A percentile compares a stretch with the other conserved stretches of the same genome.
These are phyloP conservation scores for Drosophila ficusphila DNA, from an alignment of 1,140 invertebrate genomes.

Conservation along the genomic window DNA sequence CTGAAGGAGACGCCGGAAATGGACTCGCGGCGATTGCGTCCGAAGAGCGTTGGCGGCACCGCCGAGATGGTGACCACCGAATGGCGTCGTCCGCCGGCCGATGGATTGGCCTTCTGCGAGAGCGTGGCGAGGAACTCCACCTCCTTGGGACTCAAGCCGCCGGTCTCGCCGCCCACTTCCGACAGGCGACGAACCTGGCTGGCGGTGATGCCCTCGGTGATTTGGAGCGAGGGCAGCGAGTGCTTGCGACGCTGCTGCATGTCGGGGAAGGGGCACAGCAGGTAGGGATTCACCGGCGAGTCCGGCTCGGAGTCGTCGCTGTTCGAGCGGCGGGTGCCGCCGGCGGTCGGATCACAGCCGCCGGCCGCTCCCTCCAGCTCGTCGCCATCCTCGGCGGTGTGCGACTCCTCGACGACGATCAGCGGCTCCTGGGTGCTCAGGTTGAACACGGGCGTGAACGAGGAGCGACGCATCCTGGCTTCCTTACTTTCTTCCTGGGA, in stretches of 20 bases:
- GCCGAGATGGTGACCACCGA: conserved; percentile 93
- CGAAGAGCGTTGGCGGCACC: conserved; percentile 90
- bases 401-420: conserved; percentile 92
- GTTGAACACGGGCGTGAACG: conserved; percentile 85
- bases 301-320: conserved; percentile 86
- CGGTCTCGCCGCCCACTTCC: conserved; percentile 89
- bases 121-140: conserved; percentile 90
- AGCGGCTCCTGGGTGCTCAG: conserved; percentile 87
- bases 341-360: conserved; percentile 46
- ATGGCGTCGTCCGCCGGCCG: conserved; percentile 90
- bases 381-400: conserved; percentile 87
- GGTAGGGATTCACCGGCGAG: conserved; percentile 91
- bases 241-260: conserved; percentile 89
- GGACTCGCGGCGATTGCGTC: conserved; percentile 91
- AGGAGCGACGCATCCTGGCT: conserved; percentile 84
- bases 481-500: neutral
- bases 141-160: conserved; percentile 88
- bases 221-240: conserved; percentile 91
- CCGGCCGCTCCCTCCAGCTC: conserved; percentile 85
- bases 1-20: conserved; percentile 88
- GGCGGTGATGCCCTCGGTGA: conserved; percentile 92
- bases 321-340: conserved; percentile 67
- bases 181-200: conserved; percentile 92
- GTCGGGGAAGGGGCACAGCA: conserved; percentile 90
- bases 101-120: conserved; percentile 84